Base-by-base conservation (phyloP, 92 coral and sea anemone genomes). In the Palythoa grandis region DNA sequence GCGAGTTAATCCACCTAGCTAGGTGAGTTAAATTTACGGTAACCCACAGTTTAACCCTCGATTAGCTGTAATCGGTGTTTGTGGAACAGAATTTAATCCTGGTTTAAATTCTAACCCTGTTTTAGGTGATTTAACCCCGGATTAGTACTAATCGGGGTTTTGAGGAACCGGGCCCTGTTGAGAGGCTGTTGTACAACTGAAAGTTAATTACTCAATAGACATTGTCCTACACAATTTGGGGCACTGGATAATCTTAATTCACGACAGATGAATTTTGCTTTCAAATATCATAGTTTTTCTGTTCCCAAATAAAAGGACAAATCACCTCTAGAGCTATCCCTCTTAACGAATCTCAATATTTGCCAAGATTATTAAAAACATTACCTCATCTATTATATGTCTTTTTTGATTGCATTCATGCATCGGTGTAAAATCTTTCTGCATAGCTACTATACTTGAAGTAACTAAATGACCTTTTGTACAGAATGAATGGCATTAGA, bases 351-450 rank as follows among this genome's bases (percentile, higher is more conserved):
- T 4, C 22, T 35, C 38, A 72, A 43, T 72, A 53, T 72, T 72
- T 72, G 11, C 73, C 39, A 69, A 69, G 76, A 72, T 72, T 72
- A 72, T 72, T 43, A 72, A 72, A 72, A 35, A 37, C 53, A 39
- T 72, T 72, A 37, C 23, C 76, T 72, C 50, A 43, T 37, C 10
- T 16, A 24, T 40, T 69, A 14, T 37, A 25, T 70, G 53, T 23
- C 37, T 37, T 72, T 25, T 53, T 38, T 35, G 52, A 72, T 9
- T 17, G 52, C 53, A 72, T 72, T 72, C 76, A 72, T 72, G 20
- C 23, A 12, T 3, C 53, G 10, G n/a, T 37, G 50, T 72, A 70
- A 38, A 38, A 2, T 7, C 48, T 70, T 72, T 37, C 9, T 72
- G 23, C 38, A 37, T 72, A 37, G 53, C 52, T 72, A 72, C 76